phyloP scores from a whole-genome alignment of 2,888 invertebrate genomes.

The Pseudanteris insignis region DNA sequence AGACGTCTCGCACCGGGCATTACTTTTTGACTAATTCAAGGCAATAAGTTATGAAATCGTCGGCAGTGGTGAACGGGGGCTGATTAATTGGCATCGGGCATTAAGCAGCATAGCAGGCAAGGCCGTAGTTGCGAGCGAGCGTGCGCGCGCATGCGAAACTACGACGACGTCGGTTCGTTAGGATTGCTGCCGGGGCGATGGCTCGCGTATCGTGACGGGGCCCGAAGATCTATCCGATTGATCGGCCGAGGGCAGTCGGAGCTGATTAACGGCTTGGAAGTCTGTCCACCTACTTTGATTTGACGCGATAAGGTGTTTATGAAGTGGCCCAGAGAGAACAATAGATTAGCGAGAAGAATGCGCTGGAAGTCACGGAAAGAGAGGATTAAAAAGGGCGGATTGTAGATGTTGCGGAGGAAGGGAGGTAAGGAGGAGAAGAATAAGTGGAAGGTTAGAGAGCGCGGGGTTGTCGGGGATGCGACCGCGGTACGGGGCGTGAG shows the following conservation, averaged over 20 bases:
- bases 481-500: too few species aligned
- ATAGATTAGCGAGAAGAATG: slow-evolving; percentile 56
- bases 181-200: too few species aligned
- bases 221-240: slow-evolving; percentile 25
- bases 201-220: slow-evolving; percentile 20
- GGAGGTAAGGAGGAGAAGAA: too few species aligned
- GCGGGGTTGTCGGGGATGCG: too few species aligned
- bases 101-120: background rate
- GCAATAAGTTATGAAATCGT: slow-evolving; percentile 3
- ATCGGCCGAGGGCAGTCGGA: slow-evolving; percentile 20
- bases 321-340: slow-evolving; percentile 59
- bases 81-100: slow-evolving; percentile 7
- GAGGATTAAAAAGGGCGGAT: too few species aligned
- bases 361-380: slow-evolving; percentile 36
- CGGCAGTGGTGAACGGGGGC: background rate
- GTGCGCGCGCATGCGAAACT: too few species aligned
- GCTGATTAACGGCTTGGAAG: slow-evolving; percentile 60
- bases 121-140: background rate
- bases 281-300: slow-evolving; percentile 54
- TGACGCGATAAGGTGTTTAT: slow-evolving; percentile 55
- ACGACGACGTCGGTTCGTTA: too few species aligned
- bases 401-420: too few species aligned
- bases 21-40: slow-evolving; percentile 13
- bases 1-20: slow-evolving; percentile 9
- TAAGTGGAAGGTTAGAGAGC: too few species aligned